Base-by-base conservation (phyloP, 2,888 invertebrate genomes). In the Nomada fucata region DNA sequence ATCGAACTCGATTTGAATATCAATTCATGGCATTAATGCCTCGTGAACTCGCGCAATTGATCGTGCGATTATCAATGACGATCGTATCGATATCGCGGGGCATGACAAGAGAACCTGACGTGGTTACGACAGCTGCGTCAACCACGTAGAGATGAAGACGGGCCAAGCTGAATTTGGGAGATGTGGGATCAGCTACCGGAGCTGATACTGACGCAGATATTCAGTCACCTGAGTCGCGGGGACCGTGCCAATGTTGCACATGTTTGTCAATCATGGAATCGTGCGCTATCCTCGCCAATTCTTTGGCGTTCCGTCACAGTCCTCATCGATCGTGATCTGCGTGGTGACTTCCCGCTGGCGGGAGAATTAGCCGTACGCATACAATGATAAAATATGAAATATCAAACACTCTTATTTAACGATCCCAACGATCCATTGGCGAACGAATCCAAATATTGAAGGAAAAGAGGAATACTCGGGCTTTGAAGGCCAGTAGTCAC, bases 171-270 rank as follows among this genome's bases (percentile, higher is more conserved):
- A 89, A 84, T 86, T 87, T 78, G 88, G 89, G 91, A 91, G 84
- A 93, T 93, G 93, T 93, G 93, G 93, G 91, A 91, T 89, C 92
- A 92, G 90, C 91, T 93, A 83, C 93, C 93, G 86, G 93, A 92
- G 91, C 91, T 93, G 91, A 92, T 93, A 91, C 84, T 93, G 82
- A 92, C 90, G 80, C 91, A 93, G 88, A 91, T 93, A 90, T 92
- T 93, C 75, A 84, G 90, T 76, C 85, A 91, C 77, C 89, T 93
- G 52, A 87, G 86, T 86, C 90, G 92, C 47, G 83, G 72, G n/a
- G 93, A 93, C 78, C 91, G 92, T 50, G 89, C 88, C 47, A 91
- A 76, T 82, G 91, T 89, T 55, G 90, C 89, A 71, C 88, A 91
- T 76, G 91, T 91, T 71, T 93, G 93, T 85, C 89, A 82, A 47